A percentile compares a stretch with the other conserved stretches of the same genome.
phyloP scores from a whole-genome alignment of 2,113 vertebrate species.

The Vidua chalybeata region DNA sequence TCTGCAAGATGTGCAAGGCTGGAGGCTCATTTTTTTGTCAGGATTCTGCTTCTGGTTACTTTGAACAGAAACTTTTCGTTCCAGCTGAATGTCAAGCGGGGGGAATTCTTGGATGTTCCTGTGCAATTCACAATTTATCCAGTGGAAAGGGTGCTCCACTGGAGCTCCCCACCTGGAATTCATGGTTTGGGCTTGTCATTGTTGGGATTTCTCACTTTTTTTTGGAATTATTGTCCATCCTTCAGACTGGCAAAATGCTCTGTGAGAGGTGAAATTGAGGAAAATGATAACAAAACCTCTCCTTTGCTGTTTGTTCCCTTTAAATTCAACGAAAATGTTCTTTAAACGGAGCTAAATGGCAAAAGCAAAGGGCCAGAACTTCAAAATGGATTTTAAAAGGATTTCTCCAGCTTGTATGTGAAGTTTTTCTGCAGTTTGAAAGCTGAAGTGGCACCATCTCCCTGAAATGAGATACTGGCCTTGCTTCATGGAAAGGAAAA shows the following conservation, averaged over 20 bases:
- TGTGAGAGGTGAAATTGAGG: background rate
- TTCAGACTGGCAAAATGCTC: background rate
- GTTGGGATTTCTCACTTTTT: background rate
- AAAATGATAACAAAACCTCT: background rate
- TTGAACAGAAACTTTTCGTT: background rate
- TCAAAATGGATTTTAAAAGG: background rate
- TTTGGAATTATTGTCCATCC: accelerated
- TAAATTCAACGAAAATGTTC: background rate
- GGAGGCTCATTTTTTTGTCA: background rate
- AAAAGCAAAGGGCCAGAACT: background rate
- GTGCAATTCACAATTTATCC: background rate
- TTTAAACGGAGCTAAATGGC: background rate
- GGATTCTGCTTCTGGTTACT: background rate
- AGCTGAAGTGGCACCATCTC: background rate
- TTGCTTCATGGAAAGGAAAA: background rate
- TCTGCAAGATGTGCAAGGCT: background rate
- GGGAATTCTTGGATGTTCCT: background rate
- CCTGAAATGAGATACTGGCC: background rate
- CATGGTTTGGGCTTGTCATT: background rate
- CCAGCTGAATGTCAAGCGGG: background rate
- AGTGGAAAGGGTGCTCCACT: background rate
- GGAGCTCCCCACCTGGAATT: background rate
- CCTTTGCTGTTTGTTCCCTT: background rate
- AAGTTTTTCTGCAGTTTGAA: background rate
- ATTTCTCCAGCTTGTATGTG: background rate